Evolutionary conservation across 2,888 invertebrate species (phyloP).

Genomic region (Leptopterna dolabrata): DNA sequence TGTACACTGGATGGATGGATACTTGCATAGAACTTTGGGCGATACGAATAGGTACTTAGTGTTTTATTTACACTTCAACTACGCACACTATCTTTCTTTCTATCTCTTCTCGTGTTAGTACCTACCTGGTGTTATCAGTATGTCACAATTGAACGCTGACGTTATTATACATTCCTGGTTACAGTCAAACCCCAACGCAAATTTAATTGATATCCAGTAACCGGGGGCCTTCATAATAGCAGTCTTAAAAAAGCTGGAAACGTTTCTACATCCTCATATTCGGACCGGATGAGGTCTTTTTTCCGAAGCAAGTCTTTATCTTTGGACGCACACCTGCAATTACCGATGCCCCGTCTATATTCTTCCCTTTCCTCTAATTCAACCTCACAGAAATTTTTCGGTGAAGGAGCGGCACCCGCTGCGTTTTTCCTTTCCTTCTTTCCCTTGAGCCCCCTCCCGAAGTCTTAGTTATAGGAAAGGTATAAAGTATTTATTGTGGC

Average conservation of each 20-base stretch:
- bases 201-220: background rate
- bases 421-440: background rate
- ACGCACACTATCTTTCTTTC: too few species aligned
- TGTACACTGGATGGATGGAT: too few species aligned
- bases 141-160: background rate
- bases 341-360: constrained; percentile 3
- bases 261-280: constrained; percentile 3
- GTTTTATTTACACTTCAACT: too few species aligned
- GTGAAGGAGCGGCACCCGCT: background rate
- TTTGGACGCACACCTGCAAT: background rate
- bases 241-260: background rate
- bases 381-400: background rate
- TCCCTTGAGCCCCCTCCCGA: constrained; percentile 19
- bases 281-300: constrained; percentile 8
- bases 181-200: background rate
- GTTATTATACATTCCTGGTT: background rate
- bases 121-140: too few species aligned
- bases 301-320: background rate
- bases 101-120: too few species aligned
- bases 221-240: background rate
- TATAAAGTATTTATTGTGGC: constrained; percentile 50
- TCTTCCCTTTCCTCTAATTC: constrained; percentile 7
- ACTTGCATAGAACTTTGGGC: too few species aligned
- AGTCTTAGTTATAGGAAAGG: constrained; percentile 43
- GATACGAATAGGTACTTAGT: too few species aligned